A percentile compares a stretch with the other conserved stretches of the same genome.
These are phyloP conservation scores for Hippopotamus amphibius DNA, from an alignment of 2,113 vertebrate genomes.

Conservation along the genomic window DNA sequence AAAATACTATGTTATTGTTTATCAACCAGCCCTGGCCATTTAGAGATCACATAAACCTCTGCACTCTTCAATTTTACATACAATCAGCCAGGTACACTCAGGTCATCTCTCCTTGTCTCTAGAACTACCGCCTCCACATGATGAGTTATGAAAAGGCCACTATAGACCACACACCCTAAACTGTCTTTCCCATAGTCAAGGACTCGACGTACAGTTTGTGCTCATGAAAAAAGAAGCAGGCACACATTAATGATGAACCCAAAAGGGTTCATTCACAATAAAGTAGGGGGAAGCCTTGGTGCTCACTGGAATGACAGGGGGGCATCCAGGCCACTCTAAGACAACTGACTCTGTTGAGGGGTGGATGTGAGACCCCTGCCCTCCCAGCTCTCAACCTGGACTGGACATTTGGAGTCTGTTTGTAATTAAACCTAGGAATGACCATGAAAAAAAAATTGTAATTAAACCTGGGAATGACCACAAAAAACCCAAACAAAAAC, in stretches of 20 bases:
- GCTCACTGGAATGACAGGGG: background rate
- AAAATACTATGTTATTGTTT: background rate
- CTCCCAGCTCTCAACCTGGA: background rate
- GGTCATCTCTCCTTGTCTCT: background rate
- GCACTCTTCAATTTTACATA: background rate
- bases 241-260: background rate
- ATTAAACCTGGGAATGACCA: constrained; percentile 78
- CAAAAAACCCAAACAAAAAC: background rate
- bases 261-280: background rate
- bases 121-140: background rate
- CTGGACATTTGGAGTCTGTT: constrained; percentile 62
- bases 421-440: constrained; percentile 81
- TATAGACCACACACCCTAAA: background rate
- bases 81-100: background rate
- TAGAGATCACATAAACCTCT: background rate
- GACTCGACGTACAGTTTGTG: background rate
- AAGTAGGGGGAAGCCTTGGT: background rate
- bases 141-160: background rate
- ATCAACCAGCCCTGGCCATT: background rate
- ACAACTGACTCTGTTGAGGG: background rate
- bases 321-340: background rate
- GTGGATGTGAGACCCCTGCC: background rate
- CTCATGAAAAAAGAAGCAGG: background rate
- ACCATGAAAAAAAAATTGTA: constrained; percentile 66
- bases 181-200: constrained; percentile 18